Evolutionary conservation across 2,113 vertebrate genomes (phyloP).

Genomic region (Echinops telfairi): DNA sequence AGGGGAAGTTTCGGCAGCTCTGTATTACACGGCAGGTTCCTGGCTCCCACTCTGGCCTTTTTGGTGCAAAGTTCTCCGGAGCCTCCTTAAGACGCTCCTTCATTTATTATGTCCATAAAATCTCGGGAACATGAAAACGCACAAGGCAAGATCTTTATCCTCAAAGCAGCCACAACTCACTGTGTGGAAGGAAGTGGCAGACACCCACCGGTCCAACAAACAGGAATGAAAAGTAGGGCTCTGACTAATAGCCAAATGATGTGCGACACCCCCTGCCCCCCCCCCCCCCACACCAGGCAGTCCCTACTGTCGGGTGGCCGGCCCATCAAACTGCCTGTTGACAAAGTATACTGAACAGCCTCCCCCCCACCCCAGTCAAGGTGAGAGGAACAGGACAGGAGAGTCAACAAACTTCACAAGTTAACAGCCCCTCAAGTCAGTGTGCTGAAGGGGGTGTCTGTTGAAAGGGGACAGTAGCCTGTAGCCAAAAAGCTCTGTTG

Average conservation of each 20-base stretch:
- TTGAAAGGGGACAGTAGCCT: not conserved
- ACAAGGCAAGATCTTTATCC: not conserved
- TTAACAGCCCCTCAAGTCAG: not conserved
- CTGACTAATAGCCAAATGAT: slow-evolving; percentile 1
- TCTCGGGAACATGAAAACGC: not conserved
- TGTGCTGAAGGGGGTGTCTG: not conserved
- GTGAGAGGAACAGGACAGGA: not conserved
- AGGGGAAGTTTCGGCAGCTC: not conserved
- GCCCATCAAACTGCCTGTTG: not conserved
- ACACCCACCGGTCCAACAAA: not conserved
- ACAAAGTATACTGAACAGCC: not conserved
- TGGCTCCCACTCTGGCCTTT: not conserved
- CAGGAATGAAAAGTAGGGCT: slow-evolving; percentile 16
- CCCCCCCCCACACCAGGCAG: no score
- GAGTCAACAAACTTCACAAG: not conserved
- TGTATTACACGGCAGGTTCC: not conserved
- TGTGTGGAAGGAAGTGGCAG: not conserved
- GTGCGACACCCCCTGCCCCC: not conserved
- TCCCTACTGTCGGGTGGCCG: not conserved
- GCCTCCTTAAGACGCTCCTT: not conserved
- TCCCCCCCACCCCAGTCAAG: not conserved
- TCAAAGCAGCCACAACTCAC: not conserved
- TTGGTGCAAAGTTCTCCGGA: not conserved
- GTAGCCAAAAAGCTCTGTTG: not conserved
- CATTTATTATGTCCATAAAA: not conserved